These are phyloP conservation scores for Plutella xylostella DNA, from an alignment of 2,888 invertebrate genomes.

Conservation along the genomic window DNA sequence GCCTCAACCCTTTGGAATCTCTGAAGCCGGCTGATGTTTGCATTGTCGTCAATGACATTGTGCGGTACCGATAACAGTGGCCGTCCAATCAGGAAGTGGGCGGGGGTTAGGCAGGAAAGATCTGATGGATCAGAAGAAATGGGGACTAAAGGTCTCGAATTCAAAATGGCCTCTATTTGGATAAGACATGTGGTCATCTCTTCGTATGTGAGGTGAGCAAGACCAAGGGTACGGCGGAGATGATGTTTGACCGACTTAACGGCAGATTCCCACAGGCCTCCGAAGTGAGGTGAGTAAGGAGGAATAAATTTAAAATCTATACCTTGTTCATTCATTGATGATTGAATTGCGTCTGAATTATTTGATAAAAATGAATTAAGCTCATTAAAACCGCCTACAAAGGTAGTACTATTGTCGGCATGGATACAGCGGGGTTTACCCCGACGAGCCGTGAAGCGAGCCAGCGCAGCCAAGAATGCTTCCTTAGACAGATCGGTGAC, in stretches of 20 bases:
- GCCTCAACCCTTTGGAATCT: neutral
- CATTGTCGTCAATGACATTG: neutral
- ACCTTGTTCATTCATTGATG: slow-evolving; percentile 20
- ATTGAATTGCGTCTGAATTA: slow-evolving; percentile 5
- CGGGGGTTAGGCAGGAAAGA: slow-evolving; percentile 3
- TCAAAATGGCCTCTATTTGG: slow-evolving; percentile 4
- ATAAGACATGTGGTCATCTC: slow-evolving; percentile 3
- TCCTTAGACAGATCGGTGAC: slow-evolving; percentile 7
- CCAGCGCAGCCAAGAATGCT: slow-evolving; percentile 5
- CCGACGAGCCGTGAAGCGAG: slow-evolving; percentile 11
- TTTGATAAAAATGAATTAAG: neutral
- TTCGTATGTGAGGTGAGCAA: slow-evolving; percentile 2
- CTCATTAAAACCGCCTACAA: slow-evolving; percentile 16
- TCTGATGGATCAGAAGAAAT: slow-evolving; percentile 6
- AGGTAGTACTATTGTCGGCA: slow-evolving; percentile 19
- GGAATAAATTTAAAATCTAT: slow-evolving; percentile 21
- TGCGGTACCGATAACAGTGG: slow-evolving; percentile 1
- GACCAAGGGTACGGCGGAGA: neutral
- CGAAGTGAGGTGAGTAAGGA: slow-evolving; percentile 22
- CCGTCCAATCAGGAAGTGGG: slow-evolving; percentile 7
- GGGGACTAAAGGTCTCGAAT: slow-evolving; percentile 5
- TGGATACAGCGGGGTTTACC: slow-evolving; percentile 15
- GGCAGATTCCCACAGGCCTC: slow-evolving; percentile 13
- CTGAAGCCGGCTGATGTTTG: neutral
- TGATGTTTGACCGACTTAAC: slow-evolving; percentile 3